Evolutionary conservation across 2,888 invertebrate species (phyloP).

Genomic region (Zaprionus lineosus): DNA sequence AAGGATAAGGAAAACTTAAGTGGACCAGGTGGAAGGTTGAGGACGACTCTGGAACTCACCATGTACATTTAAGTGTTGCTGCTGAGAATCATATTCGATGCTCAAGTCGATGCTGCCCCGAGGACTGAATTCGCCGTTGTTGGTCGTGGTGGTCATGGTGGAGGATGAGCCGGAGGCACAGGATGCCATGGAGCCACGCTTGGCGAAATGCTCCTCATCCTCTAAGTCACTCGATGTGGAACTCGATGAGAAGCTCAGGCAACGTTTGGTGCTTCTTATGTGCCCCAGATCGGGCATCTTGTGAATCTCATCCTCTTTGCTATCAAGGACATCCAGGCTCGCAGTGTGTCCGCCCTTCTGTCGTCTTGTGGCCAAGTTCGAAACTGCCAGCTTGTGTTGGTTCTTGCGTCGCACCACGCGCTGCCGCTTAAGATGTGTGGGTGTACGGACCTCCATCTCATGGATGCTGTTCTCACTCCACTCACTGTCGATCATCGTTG

Average conservation of each 20-base stretch:
- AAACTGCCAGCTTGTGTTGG: constrained; percentile 38
- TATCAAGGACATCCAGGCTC: background rate
- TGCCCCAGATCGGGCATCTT: constrained; percentile 43
- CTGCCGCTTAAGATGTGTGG: constrained; percentile 81
- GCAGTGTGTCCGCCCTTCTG: background rate
- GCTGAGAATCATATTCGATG: constrained; percentile 83
- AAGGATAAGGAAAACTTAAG: background rate
- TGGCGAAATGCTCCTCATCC: constrained; percentile 81
- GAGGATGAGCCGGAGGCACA: constrained; percentile 2
- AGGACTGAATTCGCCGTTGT: constrained; percentile 19
- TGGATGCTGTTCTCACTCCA: constrained; percentile 79
- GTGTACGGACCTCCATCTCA: constrained; percentile 82
- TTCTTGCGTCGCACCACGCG: constrained; percentile 81
- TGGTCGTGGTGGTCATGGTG: constrained; percentile 2
- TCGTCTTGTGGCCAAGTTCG: background rate
- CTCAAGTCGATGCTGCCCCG: constrained; percentile 86
- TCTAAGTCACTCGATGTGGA: constrained; percentile 83
- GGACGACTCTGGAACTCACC: constrained; percentile 84
- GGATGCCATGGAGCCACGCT: constrained; percentile 76
- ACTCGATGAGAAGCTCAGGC: constrained; percentile 85
- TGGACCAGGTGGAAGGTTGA: background rate
- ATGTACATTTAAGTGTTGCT: constrained; percentile 87
- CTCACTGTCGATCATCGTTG: constrained; percentile 33
- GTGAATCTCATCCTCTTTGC: background rate
- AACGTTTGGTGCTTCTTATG: constrained; percentile 84